phyloP scores from a whole-genome alignment of 2,888 invertebrate species.

The Cyclophora punctaria region DNA sequence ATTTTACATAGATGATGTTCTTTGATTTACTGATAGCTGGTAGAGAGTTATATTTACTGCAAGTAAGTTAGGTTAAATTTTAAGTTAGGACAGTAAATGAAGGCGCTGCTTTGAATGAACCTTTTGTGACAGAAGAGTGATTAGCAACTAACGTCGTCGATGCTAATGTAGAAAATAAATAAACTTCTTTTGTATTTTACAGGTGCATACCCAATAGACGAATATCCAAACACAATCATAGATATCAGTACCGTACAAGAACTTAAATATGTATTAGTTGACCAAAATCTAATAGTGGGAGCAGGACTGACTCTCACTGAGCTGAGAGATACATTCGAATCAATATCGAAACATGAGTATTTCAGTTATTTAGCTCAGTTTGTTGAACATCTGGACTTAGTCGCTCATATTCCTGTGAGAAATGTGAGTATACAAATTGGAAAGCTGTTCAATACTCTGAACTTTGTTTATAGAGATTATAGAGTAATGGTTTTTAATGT shows the following conservation, averaged over 20 bases:
- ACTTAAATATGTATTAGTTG: slow-evolving; percentile 38
- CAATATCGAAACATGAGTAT: slow-evolving; percentile 42
- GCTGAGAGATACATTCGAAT: slow-evolving; percentile 54
- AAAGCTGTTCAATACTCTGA: too few species aligned
- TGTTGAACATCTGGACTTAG: slow-evolving; percentile 78
- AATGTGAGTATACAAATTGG: slow-evolving; percentile 71
- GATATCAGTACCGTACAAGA: slow-evolving; percentile 51
- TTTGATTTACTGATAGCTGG: too few species aligned
- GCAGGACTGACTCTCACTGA: slow-evolving; percentile 52
- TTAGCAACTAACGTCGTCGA: too few species aligned
- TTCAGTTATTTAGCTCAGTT: slow-evolving; percentile 78
- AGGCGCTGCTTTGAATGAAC: too few species aligned
- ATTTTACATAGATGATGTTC: too few species aligned
- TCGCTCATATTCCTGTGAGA: slow-evolving; percentile 82
- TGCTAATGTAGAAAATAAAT: too few species aligned
- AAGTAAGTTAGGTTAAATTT: too few species aligned
- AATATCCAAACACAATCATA: slow-evolving; percentile 46
- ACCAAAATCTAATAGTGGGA: slow-evolving; percentile 53
- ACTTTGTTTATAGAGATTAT: too few species aligned
- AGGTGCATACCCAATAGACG: slow-evolving; percentile 53
- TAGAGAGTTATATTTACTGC: too few species aligned
- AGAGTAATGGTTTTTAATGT: too few species aligned
- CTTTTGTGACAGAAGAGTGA: too few species aligned
- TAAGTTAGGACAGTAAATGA: too few species aligned
- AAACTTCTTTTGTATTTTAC: slow-evolving; percentile 6